Base-by-base conservation (phyloP, 2,888 invertebrate genomes). In the Clivina fossor region DNA sequence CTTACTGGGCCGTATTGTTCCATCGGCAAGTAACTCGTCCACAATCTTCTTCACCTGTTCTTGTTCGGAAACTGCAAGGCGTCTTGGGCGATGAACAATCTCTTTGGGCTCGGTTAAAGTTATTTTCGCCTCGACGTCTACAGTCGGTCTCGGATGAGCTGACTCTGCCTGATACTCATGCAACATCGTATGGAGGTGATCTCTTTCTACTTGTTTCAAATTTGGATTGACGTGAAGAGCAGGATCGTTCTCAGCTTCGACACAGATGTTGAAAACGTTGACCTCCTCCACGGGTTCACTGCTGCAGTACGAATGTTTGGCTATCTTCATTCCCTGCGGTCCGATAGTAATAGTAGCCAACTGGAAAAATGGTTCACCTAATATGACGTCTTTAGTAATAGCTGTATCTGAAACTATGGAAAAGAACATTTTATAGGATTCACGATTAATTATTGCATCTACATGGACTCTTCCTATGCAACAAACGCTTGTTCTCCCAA, bases 1-100 rank as follows among this genome's bases (percentile, higher is more conserved):
- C 3, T 38, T 19, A 19, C 61, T 63, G 26, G 30, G 16, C 5
- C 61, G 32, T 15, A 63, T 61, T 2, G 60, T 48, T 3, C 22
- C 24, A 24, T 54, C 58, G 51, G n/a, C 38, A 2, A 61, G 9
- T 7, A 61, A 33, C 0, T 48, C 30, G 13, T 57, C 44, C 8
- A 61, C 11, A 1, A 61, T 61, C n/a, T 35, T 18, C 1, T 26
- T 2, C 2, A 63, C 15, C n/a, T 53, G 8, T 7, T 4, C 8
- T 35, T 55, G 57, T 28, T 58, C 59, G 11, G 15, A 16, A 20
- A 51, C 56, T 0, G 59, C 56, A 13, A 61, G 15, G 4, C 59
- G 40, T 20, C 59, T 46, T 2, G 60, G 49, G 8, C 26, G 40
- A 13, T 24, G 13, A 8, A 13, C 9, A 22, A 43, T 43, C 2